Evolutionary conservation across 2,888 invertebrate species (phyloP).

Genomic region (Luperina testacea): DNA sequence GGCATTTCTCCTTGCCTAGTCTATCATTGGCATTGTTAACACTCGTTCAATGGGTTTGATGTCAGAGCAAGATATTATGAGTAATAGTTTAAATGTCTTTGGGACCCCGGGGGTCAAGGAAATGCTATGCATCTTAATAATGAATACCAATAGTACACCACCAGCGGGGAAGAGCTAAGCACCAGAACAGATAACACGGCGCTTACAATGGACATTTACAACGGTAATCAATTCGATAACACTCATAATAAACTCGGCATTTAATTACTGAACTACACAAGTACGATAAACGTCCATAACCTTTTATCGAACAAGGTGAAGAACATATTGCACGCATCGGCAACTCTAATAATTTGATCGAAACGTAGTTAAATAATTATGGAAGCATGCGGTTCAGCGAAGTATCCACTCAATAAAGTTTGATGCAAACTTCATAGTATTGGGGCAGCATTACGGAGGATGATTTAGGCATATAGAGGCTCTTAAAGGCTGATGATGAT

Average conservation of each 20-base stretch:
- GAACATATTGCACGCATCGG: conserved; percentile 24
- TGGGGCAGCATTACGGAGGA: neutral
- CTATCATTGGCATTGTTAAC: too few relatives aligned
- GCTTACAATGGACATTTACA: neutral
- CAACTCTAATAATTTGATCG: conserved; percentile 18
- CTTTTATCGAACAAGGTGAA: conserved; percentile 47
- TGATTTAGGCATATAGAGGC: neutral
- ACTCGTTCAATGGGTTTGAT: too few relatives aligned
- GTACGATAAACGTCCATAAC: conserved; percentile 30
- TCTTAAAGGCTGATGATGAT: too few relatives aligned
- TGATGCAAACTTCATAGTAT: neutral
- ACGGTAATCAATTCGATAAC: conserved; percentile 14
- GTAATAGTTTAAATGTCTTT: too few relatives aligned
- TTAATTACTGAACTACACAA: neutral
- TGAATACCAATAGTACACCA: too few relatives aligned
- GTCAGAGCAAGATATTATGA: too few relatives aligned
- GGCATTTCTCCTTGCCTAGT: neutral
- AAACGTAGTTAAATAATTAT: neutral
- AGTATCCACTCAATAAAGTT: neutral
- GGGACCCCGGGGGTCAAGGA: neutral
- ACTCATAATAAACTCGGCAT: neutral
- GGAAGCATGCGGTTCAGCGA: neutral
- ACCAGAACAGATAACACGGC: neutral
- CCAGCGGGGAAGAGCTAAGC: neutral
- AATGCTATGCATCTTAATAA: too few relatives aligned